These are phyloP conservation scores for Lasioglossum villosulum DNA, from an alignment of 2,888 invertebrate species.

Conservation along the genomic window DNA sequence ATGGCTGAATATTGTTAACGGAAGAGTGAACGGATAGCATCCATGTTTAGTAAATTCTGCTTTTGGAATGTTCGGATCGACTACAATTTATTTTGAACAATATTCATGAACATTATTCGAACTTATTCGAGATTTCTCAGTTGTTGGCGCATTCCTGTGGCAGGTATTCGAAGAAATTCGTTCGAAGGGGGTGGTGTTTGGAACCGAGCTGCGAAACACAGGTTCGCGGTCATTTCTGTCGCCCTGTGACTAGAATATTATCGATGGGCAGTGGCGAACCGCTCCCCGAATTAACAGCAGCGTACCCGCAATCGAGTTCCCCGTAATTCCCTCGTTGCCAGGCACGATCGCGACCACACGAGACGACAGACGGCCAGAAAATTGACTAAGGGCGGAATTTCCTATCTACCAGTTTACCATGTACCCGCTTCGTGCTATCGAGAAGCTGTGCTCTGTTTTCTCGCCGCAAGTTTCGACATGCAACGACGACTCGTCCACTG, in stretches of 20 bases:
- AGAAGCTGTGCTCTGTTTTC: neutral
- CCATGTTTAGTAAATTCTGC: no score
- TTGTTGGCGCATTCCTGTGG: neutral
- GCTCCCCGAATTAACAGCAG: conserved; percentile 16
- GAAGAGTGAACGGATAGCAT: no score
- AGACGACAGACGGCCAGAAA: neutral
- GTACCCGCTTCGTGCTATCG: neutral
- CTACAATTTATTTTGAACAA: no score
- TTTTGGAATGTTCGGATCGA: no score
- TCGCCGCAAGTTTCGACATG: neutral
- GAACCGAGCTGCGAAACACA: neutral
- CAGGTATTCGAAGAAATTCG: neutral
- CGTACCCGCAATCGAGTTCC: conserved; percentile 8
- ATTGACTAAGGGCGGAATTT: neutral
- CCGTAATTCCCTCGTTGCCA: neutral
- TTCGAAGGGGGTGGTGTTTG: neutral
- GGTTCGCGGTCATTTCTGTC: neutral
- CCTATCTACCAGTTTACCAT: neutral
- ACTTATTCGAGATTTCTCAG: neutral
- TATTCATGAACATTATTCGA: no score
- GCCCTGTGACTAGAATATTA: neutral
- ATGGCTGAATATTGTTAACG: no score
- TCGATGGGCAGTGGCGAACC: neutral
- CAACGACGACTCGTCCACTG: neutral
- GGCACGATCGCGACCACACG: conserved; percentile 1